Evolutionary conservation across 2,888 invertebrate genomes (phyloP).

Genomic region (Macroteleia sp.): DNA sequence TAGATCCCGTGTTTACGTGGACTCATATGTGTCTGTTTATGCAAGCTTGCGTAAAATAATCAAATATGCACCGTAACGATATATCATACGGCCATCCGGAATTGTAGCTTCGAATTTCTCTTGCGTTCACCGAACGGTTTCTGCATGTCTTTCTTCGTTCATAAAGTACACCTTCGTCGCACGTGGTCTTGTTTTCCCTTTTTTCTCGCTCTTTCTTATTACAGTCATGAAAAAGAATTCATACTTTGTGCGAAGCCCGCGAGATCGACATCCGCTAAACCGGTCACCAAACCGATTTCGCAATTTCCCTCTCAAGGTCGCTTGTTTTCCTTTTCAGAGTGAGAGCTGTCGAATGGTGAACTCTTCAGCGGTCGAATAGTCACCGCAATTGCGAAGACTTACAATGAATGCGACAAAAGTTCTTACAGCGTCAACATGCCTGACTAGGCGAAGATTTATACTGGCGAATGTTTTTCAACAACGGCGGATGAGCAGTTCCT

Average conservation of each 20-base stretch:
- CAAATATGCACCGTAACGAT: slow-evolving; percentile 3
- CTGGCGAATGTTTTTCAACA: too few relatives aligned
- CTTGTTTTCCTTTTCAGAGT: slow-evolving; percentile 58
- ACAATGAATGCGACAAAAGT: too few relatives aligned
- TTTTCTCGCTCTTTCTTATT: slow-evolving; percentile 28
- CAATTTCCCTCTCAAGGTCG: slow-evolving; percentile 66
- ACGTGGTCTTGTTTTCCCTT: slow-evolving; percentile 35
- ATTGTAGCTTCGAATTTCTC: slow-evolving; percentile 48
- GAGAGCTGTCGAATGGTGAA: slow-evolving; percentile 45
- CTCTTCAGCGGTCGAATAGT: too few relatives aligned
- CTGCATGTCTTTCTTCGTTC: slow-evolving; percentile 33
- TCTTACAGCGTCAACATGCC: too few relatives aligned
- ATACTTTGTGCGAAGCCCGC: slow-evolving; percentile 38
- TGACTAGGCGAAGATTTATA: too few relatives aligned
- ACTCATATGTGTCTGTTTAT: slow-evolving; percentile 7
- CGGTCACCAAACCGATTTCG: slow-evolving; percentile 61
- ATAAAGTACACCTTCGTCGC: slow-evolving; percentile 3
- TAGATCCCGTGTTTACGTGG: not conserved
- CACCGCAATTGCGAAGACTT: too few relatives aligned
- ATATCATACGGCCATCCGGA: slow-evolving; percentile 12
- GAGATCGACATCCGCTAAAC: slow-evolving; percentile 59
- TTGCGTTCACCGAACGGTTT: slow-evolving; percentile 30
- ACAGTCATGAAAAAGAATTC: slow-evolving; percentile 25
- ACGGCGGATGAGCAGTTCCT: too few relatives aligned
- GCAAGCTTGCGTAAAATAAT: slow-evolving; percentile 20